Conservation (phyloP, 2,113 vertebrate genomes). For the Apeltes quadracus region DNA sequence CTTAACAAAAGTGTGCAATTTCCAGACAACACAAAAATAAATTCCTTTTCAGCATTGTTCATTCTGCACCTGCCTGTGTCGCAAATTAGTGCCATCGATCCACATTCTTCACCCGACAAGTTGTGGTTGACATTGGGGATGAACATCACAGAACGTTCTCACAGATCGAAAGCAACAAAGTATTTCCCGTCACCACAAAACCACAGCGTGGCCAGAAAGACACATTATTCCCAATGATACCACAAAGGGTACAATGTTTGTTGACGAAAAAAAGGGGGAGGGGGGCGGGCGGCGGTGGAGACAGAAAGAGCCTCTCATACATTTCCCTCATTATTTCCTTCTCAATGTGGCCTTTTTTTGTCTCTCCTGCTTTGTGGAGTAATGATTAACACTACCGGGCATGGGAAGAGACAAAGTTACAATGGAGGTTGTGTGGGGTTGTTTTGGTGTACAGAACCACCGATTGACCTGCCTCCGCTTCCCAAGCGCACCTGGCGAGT, state of each 20-base stretch:
- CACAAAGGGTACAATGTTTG: conserved; percentile 69
- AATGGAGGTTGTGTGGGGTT: conserved; percentile 82
- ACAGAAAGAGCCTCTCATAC: conserved; percentile 45
- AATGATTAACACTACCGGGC: conserved; percentile 82
- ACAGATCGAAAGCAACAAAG: conserved; percentile 56
- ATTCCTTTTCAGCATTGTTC: conserved; percentile 34
- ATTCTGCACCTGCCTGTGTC: conserved; percentile 52
- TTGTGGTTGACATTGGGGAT: conserved; percentile 33
- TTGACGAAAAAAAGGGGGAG: conserved; percentile 29
- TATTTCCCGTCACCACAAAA: conserved; percentile 36
- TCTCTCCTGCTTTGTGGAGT: conserved; percentile 56
- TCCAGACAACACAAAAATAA: conserved; percentile 28
- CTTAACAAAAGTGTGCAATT: conserved; percentile 44
- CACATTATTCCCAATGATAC: conserved; percentile 54
- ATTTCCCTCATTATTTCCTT: conserved; percentile 72
- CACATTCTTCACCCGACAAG: conserved; percentile 55
- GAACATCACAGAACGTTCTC: conserved; percentile 61
- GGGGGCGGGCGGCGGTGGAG: not conserved
- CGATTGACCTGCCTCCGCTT: conserved; percentile 64
- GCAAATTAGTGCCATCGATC: conserved; percentile 56
- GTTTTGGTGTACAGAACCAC: conserved; percentile 65
- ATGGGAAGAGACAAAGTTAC: conserved; percentile 79
- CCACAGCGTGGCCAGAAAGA: conserved; percentile 34
- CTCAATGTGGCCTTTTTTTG: conserved; percentile 60
- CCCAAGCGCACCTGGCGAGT: conserved; percentile 74